phyloP scores from a whole-genome alignment of 2,888 invertebrate genomes.

The Acanthacorydalis orientalis region DNA sequence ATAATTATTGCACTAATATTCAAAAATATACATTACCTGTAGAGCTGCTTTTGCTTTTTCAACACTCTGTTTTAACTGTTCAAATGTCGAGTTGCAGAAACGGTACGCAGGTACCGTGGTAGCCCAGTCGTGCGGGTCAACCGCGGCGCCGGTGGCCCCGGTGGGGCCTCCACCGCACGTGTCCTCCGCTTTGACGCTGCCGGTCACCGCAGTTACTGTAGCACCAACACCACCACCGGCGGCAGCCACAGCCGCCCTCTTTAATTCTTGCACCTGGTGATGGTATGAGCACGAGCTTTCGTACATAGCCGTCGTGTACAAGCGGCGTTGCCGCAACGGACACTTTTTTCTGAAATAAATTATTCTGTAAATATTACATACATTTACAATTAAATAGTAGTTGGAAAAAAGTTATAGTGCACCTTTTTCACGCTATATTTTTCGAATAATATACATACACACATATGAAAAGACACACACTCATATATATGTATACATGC shows the following conservation, averaged over 20 bases:
- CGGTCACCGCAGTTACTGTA: slow-evolving; percentile 6
- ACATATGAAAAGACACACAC: not conserved
- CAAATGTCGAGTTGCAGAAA: slow-evolving; percentile 70
- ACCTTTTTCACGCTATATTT: not conserved
- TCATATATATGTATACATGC: too few species aligned
- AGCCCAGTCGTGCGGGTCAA: slow-evolving; percentile 39
- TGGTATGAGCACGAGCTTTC: slow-evolving; percentile 89
- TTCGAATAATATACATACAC: not conserved
- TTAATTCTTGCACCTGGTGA: slow-evolving; percentile 21
- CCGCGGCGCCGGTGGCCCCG: slow-evolving; percentile 31
- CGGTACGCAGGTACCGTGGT: slow-evolving; percentile 44
- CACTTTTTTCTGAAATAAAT: slow-evolving; percentile 22
- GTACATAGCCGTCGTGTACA: slow-evolving; percentile 44
- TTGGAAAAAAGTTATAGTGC: not conserved
- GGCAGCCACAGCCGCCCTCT: slow-evolving; percentile 14
- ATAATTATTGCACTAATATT: not conserved
- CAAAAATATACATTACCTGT: slow-evolving; percentile 27
- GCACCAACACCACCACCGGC: slow-evolving; percentile 5
- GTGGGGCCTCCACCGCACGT: slow-evolving; percentile 23
- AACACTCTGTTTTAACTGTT: slow-evolving; percentile 77
- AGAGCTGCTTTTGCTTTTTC: slow-evolving; percentile 81
- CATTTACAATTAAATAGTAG: too few species aligned
- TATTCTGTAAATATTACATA: not conserved
- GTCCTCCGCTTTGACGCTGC: slow-evolving; percentile 4
- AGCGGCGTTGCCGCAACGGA: slow-evolving; percentile 16